phyloP scores from a whole-genome alignment of 2,797 vertebrate genomes.

The Chaunax sp. region DNA sequence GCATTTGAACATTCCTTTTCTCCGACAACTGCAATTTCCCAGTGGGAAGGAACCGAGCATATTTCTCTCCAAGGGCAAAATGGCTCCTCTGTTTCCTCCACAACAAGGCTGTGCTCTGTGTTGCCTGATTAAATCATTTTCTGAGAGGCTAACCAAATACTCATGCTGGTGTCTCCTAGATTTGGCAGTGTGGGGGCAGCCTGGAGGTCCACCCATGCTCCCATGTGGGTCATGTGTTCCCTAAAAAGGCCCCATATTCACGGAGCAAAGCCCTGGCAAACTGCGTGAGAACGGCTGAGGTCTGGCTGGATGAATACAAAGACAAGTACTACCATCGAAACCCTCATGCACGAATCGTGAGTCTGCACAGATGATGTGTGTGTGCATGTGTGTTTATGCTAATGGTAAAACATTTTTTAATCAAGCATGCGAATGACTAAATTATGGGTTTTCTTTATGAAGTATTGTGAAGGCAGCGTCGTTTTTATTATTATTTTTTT shows the following conservation, averaged over 20 bases:
- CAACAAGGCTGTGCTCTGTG: conserved; percentile 52
- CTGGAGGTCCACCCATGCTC: conserved; percentile 96
- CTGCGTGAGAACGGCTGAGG: conserved; percentile 94
- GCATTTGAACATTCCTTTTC: conserved; percentile 33
- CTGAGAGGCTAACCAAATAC: conserved; percentile 43
- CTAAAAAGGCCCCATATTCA: conserved; percentile 94
- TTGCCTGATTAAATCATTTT: conserved; percentile 33
- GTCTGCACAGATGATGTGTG: conserved; percentile 49
- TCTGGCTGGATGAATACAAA: conserved; percentile 98
- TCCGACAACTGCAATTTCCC: conserved; percentile 28
- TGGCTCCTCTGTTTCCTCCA: conserved; percentile 22
- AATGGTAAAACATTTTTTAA: background rate
- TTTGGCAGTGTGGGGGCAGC: conserved; percentile 96
- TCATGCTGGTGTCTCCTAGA: conserved; percentile 78
- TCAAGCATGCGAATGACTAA: too few species aligned
- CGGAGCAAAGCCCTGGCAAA: conserved; percentile 95
- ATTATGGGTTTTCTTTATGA: background rate
- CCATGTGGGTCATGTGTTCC: conserved; percentile 98
- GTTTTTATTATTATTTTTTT: conserved; percentile 7
- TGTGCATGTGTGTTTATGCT: background rate
- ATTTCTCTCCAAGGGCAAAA: conserved; percentile 27
- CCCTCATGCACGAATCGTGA: conserved; percentile 93
- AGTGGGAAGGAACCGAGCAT: conserved; percentile 22
- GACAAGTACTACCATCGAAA: conserved; percentile 95
- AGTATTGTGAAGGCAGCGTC: background rate